These are phyloP conservation scores for Sepiola atlantica DNA, from an alignment of 2,888 invertebrate species.

Conservation along the genomic window DNA sequence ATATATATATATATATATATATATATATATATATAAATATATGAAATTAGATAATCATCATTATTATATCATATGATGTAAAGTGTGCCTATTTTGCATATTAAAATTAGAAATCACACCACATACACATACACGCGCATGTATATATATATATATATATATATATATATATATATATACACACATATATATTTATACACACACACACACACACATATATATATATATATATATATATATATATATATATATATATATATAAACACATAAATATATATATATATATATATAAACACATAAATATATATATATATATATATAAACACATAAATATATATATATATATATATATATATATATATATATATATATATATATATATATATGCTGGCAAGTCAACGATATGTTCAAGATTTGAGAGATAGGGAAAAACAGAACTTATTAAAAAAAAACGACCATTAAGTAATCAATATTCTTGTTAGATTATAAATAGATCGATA, in stretches of 20 bases:
- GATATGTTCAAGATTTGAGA: no score
- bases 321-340: background rate
- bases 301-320: background rate
- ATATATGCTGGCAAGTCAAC: background rate
- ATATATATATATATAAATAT: background rate
- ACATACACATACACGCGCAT: background rate
- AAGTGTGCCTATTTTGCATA: no score
- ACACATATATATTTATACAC: background rate
- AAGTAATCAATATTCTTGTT: no score
- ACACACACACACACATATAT: background rate
- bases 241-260: background rate
- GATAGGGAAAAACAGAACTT: no score
- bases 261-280: background rate
- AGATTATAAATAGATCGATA: no score
- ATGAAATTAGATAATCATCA: no score
- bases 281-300: background rate
- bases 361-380: background rate
- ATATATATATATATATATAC: background rate
- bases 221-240: background rate
- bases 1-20: background rate
- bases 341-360: background rate
- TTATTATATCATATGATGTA: no score
- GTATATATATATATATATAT: constrained; percentile 35
- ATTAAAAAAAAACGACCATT: no score
- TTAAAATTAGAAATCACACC: no score